phyloP scores from a whole-genome alignment of 2,113 vertebrate species.

The Motacilla tschutschensis region DNA sequence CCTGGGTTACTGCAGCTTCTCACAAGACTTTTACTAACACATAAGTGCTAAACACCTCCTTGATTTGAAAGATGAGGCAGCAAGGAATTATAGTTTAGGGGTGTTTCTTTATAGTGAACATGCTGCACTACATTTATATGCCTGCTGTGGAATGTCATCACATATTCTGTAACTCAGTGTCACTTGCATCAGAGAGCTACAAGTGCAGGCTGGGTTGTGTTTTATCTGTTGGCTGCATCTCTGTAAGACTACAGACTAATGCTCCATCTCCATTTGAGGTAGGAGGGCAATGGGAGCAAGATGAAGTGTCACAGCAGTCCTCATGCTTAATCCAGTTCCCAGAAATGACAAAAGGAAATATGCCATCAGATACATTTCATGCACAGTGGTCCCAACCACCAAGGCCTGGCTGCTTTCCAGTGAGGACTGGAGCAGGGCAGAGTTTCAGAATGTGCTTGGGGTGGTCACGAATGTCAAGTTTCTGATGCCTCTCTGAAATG shows the following conservation, averaged over 20 bases:
- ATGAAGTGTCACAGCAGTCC: background rate
- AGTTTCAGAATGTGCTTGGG: constrained; percentile 34
- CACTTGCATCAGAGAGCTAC: background rate
- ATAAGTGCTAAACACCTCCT: background rate
- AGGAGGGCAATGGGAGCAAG: background rate
- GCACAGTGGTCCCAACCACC: background rate
- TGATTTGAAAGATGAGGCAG: background rate
- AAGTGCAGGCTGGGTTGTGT: background rate
- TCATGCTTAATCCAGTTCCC: constrained; percentile 22
- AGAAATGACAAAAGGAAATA: constrained; percentile 32
- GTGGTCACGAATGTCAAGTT: constrained; percentile 28
- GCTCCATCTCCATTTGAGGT: background rate
- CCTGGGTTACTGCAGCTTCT: background rate
- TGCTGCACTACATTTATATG: background rate
- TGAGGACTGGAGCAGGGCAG: background rate
- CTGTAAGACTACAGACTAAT: background rate
- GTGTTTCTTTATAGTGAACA: background rate
- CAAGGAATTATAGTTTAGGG: background rate
- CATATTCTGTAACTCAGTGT: background rate
- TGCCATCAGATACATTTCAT: background rate
- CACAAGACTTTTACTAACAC: background rate
- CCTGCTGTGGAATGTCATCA: background rate
- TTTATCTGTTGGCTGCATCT: background rate
- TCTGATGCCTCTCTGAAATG: constrained; percentile 33
- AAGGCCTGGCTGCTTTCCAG: constrained; percentile 13